Percentiles rank a stretch among this genome's conserved stretches.
phyloP scores from a whole-genome alignment of 2,888 invertebrate genomes.

The Plagiodera versicolora region DNA sequence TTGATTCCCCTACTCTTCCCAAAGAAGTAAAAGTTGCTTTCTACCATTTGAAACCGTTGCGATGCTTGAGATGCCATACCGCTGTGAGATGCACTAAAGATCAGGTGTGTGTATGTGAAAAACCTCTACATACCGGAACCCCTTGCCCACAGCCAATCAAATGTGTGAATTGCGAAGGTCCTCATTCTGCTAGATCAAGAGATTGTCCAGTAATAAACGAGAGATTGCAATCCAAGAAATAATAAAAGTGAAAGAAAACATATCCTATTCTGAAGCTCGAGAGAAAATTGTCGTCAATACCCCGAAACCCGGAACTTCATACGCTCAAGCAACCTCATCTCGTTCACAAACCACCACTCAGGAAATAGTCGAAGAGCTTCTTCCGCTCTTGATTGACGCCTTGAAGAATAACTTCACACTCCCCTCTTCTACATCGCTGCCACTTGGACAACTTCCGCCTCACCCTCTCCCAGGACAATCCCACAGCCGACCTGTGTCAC shows the following conservation, averaged over 20 bases:
- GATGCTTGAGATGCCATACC: too few relatives aligned
- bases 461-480: too few relatives aligned
- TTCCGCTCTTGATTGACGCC: background rate
- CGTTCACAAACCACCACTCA: background rate
- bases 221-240: constrained; percentile 21
- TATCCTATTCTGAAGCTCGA: background rate
- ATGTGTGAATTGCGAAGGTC: constrained; percentile 22
- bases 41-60: constrained; percentile 26
- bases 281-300: background rate
- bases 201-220: constrained; percentile 7
- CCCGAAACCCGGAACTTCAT: too few relatives aligned
- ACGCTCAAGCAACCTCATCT: too few relatives aligned
- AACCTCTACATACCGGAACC: constrained; percentile 8
- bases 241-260: constrained; percentile 10
- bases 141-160: background rate
- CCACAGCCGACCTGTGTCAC: too few relatives aligned
- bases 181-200: constrained; percentile 20
- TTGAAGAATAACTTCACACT: background rate
- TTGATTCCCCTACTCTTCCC: constrained; percentile 16
- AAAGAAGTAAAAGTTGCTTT: constrained; percentile 21
- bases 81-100: too few relatives aligned
- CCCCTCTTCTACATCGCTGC: background rate
- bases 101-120: constrained; percentile 23
- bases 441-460: background rate
- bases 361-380: background rate